These are phyloP conservation scores for Myrmecophaga tridactyla DNA, from an alignment of 2,113 vertebrate genomes.

Conservation along the genomic window DNA sequence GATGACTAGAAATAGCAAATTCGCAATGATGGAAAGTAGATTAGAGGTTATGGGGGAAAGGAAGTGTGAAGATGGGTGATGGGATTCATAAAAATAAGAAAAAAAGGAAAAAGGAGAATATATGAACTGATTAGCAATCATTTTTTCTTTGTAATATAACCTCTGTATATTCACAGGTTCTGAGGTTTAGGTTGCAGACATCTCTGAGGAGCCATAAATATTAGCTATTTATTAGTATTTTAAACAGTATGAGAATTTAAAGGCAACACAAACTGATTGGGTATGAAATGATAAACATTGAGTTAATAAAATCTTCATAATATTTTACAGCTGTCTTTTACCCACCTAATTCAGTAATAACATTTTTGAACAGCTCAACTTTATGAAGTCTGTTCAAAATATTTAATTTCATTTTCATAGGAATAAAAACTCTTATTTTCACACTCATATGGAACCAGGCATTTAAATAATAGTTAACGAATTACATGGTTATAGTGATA, in stretches of 20 bases:
- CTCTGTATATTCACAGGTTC: neutral
- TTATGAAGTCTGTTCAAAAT: neutral
- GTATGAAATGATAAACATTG: slow-evolving; percentile 2
- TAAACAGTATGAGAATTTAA: neutral
- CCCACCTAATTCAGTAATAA: neutral
- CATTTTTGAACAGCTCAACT: neutral
- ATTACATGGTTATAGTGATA: neutral
- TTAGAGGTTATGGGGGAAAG: too few relatives aligned
- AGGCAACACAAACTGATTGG: neutral
- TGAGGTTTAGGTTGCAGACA: neutral
- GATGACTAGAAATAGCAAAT: too few relatives aligned
- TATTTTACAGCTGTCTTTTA: neutral
- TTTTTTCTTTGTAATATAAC: neutral
- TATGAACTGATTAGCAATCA: neutral
- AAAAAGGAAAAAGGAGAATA: too few relatives aligned
- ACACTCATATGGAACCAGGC: neutral
- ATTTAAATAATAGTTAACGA: slow-evolving; percentile 32
- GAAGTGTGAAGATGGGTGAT: too few relatives aligned
- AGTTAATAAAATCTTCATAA: slow-evolving; percentile 32
- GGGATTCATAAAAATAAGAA: too few relatives aligned
- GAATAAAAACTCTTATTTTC: slow-evolving; percentile 38
- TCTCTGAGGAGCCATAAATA: neutral
- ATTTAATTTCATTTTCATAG: slow-evolving; percentile 31
- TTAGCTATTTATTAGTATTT: neutral
- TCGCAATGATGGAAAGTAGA: too few relatives aligned